These are phyloP conservation scores for Timema podura DNA, from an alignment of 2,888 invertebrate species.

Conservation along the genomic window DNA sequence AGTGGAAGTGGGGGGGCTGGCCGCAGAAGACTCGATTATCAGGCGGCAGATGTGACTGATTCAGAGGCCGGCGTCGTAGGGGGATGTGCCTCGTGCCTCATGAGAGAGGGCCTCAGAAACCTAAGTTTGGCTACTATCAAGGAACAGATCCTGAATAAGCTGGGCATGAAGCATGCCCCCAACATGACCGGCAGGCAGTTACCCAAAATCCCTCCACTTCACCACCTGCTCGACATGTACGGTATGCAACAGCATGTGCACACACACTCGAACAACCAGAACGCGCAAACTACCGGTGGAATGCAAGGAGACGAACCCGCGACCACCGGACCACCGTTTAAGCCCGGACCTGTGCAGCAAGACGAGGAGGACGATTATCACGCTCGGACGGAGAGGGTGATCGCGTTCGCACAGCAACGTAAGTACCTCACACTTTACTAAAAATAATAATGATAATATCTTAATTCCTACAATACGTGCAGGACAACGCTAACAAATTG, in stretches of 20 bases:
- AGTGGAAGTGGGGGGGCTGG: too few relatives aligned
- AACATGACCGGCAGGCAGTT: slow-evolving; percentile 57
- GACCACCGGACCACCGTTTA: slow-evolving; percentile 36
- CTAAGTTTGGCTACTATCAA: slow-evolving; percentile 56
- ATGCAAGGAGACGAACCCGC: slow-evolving; percentile 49
- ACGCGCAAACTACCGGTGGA: slow-evolving; percentile 40
- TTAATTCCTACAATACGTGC: too few relatives aligned
- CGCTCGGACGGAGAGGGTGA: slow-evolving; percentile 62
- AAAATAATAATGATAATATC: too few relatives aligned
- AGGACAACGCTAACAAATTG: too few relatives aligned
- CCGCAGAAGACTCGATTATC: too few relatives aligned
- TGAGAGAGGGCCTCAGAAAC: slow-evolving; percentile 54
- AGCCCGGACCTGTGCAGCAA: slow-evolving; percentile 48
- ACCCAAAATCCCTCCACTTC: slow-evolving; percentile 49
- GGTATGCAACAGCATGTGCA: slow-evolving; percentile 38
- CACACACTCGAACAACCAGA: slow-evolving; percentile 35
- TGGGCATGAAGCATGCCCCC: slow-evolving; percentile 57
- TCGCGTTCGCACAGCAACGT: slow-evolving; percentile 61
- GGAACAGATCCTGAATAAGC: slow-evolving; percentile 55
- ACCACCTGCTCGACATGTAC: slow-evolving; percentile 46
- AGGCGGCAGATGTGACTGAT: too few relatives aligned
- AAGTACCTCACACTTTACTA: slow-evolving; percentile 33
- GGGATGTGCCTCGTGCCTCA: slow-evolving; percentile 52
- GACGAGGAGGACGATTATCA: slow-evolving; percentile 63
- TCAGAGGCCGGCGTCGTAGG: background rate